Base-by-base conservation (phyloP, 92 coral and sea anemone genomes). In the Siderastrea siderea region DNA sequence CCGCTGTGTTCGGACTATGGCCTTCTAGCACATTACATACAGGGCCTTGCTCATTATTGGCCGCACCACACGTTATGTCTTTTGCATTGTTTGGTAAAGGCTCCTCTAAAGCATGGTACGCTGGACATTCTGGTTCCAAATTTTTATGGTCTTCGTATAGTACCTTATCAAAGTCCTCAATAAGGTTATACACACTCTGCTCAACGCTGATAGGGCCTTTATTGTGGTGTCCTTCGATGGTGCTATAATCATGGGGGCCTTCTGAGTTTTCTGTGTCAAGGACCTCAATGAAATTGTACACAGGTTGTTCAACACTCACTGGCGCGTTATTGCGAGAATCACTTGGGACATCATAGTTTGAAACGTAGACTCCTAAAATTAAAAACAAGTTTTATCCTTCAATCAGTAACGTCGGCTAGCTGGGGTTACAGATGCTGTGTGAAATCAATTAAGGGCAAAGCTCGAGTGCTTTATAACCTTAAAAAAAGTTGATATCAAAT, bases 281-380 rank as follows among this genome's bases (percentile, higher is more conserved):
- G 2, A n/a, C 47, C 48, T 26, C 47, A n/a, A 52, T 53, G n/a
- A 45, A 15, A 44, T 12, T 44, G 51, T 45, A 68, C 65, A 54
- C 9, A 19, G 64, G 65, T 57, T 48, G 16, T 8, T 61, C 83
- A 2, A 48, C 47, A 49, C n/a, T 63, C 57, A n/a, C 4, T 2
- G 50, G 16, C 63, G 58, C 44, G 5, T 62, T 4, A 9, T 17
- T 61, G 1, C 8, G n/a, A 46, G 6, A 47, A 8, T 2, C 16
- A 14, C 5, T 3, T n/a, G 86, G 86, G 15, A 82, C 53, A 2
- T 48, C 11, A 58, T 82, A 82, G 58, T 19, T 45, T 69, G 86
- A 82, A 8, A 70, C 26, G 17, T 82, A 82, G 19, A 26, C 55
- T 57, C 52, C 86, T 82, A n/a, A 46, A 82, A 47, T 8, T 0